Evolutionary conservation across 1,140 invertebrate species (phyloP).

Genomic region (Trichogramma pretiosum): DNA sequence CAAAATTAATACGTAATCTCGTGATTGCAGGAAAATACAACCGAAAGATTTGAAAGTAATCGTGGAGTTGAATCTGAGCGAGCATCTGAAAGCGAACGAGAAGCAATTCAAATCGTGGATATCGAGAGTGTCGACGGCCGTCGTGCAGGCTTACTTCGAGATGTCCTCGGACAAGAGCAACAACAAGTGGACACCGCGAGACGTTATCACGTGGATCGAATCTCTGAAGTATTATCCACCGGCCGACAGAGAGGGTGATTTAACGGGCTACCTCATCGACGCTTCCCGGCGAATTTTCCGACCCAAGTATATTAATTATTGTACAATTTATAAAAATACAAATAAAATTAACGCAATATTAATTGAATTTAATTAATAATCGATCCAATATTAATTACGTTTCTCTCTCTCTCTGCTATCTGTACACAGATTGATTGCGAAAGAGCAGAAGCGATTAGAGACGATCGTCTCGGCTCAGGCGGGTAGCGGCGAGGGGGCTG

Average conservation of each 20-base stretch:
- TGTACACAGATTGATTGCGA: slow-evolving; percentile 28
- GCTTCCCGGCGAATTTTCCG: slow-evolving; percentile 30
- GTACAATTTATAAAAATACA: not conserved
- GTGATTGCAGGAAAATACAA: not conserved
- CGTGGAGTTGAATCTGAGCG: slow-evolving; percentile 31
- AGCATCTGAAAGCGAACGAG: slow-evolving; percentile 24
- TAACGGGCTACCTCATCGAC: slow-evolving; percentile 30
- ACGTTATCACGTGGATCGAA: slow-evolving; percentile 34
- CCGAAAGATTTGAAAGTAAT: slow-evolving; percentile 29
- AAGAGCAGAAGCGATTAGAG: slow-evolving; percentile 30
- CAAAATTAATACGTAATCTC: slow-evolving; percentile 1
- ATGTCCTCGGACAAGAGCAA: slow-evolving; percentile 4
- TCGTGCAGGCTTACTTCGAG: slow-evolving; percentile 26
- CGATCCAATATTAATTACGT: too few relatives aligned
- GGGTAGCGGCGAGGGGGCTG: too few relatives aligned
- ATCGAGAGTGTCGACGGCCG: slow-evolving; percentile 23
- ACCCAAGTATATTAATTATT: slow-evolving; percentile 18
- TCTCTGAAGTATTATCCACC: slow-evolving; percentile 32
- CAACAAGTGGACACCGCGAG: slow-evolving; percentile 26
- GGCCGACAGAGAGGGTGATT: slow-evolving; percentile 24
- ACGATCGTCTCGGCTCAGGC: too few relatives aligned
- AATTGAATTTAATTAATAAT: too few relatives aligned
- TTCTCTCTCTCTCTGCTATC: too few relatives aligned
- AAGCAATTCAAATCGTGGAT: slow-evolving; percentile 30
- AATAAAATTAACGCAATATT: too few relatives aligned